phyloP scores from a whole-genome alignment of 2,888 invertebrate genomes.

The Sicus ferrugineus region DNA sequence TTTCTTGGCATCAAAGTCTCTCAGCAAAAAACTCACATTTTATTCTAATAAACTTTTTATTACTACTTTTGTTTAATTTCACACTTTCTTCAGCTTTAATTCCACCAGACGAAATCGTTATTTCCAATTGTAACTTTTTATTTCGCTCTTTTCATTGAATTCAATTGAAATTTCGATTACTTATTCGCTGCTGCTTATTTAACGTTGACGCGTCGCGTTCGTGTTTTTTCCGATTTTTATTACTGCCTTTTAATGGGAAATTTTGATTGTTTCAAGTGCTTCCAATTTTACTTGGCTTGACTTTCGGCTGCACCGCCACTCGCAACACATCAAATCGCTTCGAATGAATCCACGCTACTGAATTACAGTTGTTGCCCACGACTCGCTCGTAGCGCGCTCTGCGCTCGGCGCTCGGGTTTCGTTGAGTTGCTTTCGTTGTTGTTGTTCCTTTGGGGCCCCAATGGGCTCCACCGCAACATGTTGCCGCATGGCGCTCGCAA shows the following conservation, averaged over 20 bases:
- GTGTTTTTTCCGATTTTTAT: slow-evolving; percentile 35
- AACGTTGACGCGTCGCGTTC: slow-evolving; percentile 20
- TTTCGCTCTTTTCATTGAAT: not conserved
- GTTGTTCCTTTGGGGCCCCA: slow-evolving; percentile 26
- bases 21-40: no score
- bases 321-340: slow-evolving; percentile 51
- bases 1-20: no score
- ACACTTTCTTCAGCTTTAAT: no score
- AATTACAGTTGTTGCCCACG: slow-evolving; percentile 43
- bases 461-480: slow-evolving; percentile 21
- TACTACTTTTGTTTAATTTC: no score
- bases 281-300: slow-evolving; percentile 12
- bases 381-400: slow-evolving; percentile 40
- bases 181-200: not conserved
- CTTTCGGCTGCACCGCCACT: slow-evolving; percentile 37
- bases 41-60: no score
- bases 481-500: not conserved
- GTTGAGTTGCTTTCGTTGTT: slow-evolving; percentile 37
- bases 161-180: not conserved
- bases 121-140: not conserved
- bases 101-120: not conserved
- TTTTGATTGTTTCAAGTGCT: slow-evolving; percentile 37
- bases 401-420: slow-evolving; percentile 35
- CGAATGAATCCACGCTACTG: slow-evolving; percentile 59
- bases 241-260: slow-evolving; percentile 31